A percentile compares a stretch with the other conserved stretches of the same genome.
Evolutionary conservation across 2,888 invertebrate species (phyloP).

Genomic region (Coenonympha glycerion): DNA sequence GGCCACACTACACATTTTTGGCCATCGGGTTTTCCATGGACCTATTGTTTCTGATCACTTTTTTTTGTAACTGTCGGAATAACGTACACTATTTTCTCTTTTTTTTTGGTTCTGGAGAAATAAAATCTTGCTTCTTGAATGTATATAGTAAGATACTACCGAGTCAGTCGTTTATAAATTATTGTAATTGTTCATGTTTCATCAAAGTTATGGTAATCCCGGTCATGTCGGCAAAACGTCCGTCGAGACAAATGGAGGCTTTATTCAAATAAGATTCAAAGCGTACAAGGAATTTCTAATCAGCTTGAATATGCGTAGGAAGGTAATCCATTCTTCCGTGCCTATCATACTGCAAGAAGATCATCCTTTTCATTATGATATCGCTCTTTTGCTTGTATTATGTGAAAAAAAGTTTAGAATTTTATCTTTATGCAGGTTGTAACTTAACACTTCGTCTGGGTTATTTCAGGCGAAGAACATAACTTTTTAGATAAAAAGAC

Average conservation of each 20-base stretch:
- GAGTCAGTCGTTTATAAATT: conserved; percentile 22
- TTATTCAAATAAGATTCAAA: conserved; percentile 69
- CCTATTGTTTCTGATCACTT: conserved; percentile 26
- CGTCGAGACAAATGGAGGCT: conserved; percentile 60
- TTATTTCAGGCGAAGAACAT: too few species aligned
- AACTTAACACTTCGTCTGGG: too few species aligned
- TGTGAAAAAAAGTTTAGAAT: too few species aligned
- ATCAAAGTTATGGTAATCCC: conserved; percentile 44
- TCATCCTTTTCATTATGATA: neutral
- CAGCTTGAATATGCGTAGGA: conserved; percentile 24
- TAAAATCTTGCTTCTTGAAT: too few species aligned
- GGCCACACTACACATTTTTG: conserved; percentile 35
- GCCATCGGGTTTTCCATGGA: conserved; percentile 27
- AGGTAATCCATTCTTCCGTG: conserved; percentile 18
- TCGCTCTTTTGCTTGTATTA: neutral
- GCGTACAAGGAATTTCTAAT: conserved; percentile 59
- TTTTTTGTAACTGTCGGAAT: too few species aligned
- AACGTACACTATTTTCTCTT: too few species aligned
- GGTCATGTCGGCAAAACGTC: conserved; percentile 53
- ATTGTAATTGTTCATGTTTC: conserved; percentile 40
- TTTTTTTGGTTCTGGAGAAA: too few species aligned
- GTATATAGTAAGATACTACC: neutral
- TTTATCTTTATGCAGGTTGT: too few species aligned
- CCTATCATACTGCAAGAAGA: neutral
- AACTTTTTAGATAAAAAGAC: too few species aligned